Conservation (phyloP, 2,888 invertebrate genomes). For the Noctua fimbriata region DNA sequence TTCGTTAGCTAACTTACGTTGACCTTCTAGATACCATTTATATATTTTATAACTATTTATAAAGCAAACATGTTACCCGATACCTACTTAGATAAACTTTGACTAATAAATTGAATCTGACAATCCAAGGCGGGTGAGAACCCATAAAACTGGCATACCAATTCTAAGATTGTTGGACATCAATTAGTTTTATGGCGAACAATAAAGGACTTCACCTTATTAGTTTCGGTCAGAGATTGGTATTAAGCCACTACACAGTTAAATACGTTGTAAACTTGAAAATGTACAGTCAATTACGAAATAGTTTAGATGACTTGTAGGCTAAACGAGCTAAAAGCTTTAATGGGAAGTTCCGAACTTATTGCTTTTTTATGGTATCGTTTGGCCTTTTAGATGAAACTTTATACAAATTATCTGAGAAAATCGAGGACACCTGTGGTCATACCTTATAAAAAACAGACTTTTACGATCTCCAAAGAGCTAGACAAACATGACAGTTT, state of each 20-base stretch:
- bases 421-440: neutral
- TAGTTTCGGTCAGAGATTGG: constrained; percentile 64
- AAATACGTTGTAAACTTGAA: constrained; percentile 67
- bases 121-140: constrained; percentile 51
- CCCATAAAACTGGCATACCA: constrained; percentile 74
- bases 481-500: neutral
- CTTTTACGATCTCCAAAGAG: neutral
- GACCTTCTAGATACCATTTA: neutral
- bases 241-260: constrained; percentile 66
- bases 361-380: too few species aligned
- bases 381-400: neutral
- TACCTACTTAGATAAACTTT: constrained; percentile 48
- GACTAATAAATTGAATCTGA: constrained; percentile 51
- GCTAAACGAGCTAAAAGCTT: neutral
- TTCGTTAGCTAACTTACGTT: neutral
- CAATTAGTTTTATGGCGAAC: constrained; percentile 82
- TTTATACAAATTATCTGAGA: neutral
- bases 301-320: constrained; percentile 12
- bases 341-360: neutral
- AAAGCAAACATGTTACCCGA: constrained; percentile 26
- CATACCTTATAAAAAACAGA: neutral
- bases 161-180: constrained; percentile 76
- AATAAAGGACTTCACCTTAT: constrained; percentile 77
- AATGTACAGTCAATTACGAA: constrained; percentile 53
- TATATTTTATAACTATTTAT: constrained; percentile 1